These are phyloP conservation scores for Orthosia gracilis DNA, from an alignment of 2,888 invertebrate genomes.

Conservation along the genomic window DNA sequence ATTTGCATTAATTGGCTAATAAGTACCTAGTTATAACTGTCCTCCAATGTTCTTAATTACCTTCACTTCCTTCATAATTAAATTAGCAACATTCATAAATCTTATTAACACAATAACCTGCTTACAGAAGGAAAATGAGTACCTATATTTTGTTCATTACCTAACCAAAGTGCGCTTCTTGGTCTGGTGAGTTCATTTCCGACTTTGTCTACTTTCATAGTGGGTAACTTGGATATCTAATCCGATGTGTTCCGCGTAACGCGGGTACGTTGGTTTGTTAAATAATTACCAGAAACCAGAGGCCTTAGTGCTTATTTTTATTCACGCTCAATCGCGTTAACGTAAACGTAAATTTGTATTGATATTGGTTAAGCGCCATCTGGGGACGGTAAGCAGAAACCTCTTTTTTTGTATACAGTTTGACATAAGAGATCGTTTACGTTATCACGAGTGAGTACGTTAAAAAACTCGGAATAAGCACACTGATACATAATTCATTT, in stretches of 20 bases:
- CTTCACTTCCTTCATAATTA: conserved; percentile 5
- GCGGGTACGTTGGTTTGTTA: background rate
- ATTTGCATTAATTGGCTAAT: conserved; percentile 11
- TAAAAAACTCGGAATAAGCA: no score
- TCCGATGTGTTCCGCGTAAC: conserved; percentile 19
- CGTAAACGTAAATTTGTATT: no score
- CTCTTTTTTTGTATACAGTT: no score
- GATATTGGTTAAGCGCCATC: no score
- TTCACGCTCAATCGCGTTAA: no score
- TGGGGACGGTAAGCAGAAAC: no score
- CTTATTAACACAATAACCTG: conserved; percentile 7
- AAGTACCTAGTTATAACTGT: background rate
- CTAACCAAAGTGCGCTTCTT: conserved; percentile 3
- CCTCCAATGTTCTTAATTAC: conserved; percentile 10
- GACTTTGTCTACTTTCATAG: conserved; percentile 31
- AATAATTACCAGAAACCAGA: no score
- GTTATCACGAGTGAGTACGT: no score
- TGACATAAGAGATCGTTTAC: no score
- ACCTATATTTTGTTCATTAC: conserved; percentile 12
- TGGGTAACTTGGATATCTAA: background rate
- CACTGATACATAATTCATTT: conserved; percentile 15
- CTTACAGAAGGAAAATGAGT: background rate
- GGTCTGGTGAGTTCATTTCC: conserved; percentile 38
- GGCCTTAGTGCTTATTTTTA: no score
- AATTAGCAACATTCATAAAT: conserved; percentile 7